Conservation (phyloP, 2,888 invertebrate genomes). For the Beris chalybata region DNA sequence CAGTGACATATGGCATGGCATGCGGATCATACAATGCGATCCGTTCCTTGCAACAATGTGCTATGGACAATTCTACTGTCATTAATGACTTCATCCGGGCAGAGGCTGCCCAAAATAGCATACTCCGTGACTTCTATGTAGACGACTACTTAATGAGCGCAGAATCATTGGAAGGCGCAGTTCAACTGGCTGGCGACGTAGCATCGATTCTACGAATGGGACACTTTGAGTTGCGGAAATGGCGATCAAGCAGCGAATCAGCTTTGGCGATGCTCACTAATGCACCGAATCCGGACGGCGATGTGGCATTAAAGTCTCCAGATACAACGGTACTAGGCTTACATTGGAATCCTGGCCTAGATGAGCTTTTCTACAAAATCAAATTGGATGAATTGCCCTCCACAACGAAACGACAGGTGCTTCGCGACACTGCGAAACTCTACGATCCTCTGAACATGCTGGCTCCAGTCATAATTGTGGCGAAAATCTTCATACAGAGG, state of each 20-base stretch:
- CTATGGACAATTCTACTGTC: background rate
- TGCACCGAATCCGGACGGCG: background rate
- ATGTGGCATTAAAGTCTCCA: background rate
- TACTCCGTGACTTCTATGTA: background rate
- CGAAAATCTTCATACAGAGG: too few species aligned
- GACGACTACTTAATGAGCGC: background rate
- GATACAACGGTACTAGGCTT: background rate
- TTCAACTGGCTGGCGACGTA: background rate
- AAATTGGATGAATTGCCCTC: too few species aligned
- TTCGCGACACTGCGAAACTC: too few species aligned
- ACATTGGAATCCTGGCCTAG: background rate
- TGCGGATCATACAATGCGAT: too few species aligned
- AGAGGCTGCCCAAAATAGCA: background rate
- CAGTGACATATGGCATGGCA: too few species aligned
- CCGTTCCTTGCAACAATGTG: background rate
- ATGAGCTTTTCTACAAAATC: background rate
- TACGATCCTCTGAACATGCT: too few species aligned
- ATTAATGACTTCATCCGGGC: background rate
- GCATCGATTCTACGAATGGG: too few species aligned
- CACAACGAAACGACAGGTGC: too few species aligned
- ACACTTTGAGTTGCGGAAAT: too few species aligned
- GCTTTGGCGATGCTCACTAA: background rate
- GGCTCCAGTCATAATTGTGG: too few species aligned
- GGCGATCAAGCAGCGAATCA: too few species aligned
- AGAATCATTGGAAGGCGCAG: background rate